A percentile compares a stretch with the other conserved stretches of the same genome.
Evolutionary conservation across 2,797 vertebrate species (phyloP).

Genomic region (Phalanger gymnotis): DNA sequence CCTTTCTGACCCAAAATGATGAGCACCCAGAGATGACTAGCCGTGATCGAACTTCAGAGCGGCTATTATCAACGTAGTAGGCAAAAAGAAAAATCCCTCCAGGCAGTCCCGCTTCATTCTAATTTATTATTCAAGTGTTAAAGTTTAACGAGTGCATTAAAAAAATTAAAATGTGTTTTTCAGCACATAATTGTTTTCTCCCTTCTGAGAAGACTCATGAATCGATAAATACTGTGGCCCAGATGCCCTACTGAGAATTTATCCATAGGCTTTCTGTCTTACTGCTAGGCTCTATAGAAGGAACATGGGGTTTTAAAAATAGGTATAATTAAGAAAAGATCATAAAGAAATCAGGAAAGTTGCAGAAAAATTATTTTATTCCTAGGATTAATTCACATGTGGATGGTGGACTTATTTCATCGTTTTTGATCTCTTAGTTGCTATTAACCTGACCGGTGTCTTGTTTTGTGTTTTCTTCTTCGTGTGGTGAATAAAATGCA

Average conservation of each 20-base stretch:
- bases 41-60: background rate
- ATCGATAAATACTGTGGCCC: background rate
- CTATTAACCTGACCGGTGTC: background rate
- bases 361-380: background rate
- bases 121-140: conserved; percentile 44
- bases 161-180: conserved; percentile 64
- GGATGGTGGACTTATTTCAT: background rate
- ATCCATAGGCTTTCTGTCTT: conserved; percentile 13
- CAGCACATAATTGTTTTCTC: conserved; percentile 6
- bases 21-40: background rate
- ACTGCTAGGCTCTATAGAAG: background rate
- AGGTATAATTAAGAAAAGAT: conserved; percentile 31
- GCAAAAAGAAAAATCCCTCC: background rate
- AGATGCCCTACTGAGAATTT: background rate
- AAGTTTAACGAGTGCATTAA: conserved; percentile 60
- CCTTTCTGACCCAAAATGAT: background rate
- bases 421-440: background rate
- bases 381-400: conserved; percentile 29
- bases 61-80: fast-evolving
- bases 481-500: background rate
- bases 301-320: conserved; percentile 17
- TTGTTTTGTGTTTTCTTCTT: background rate
- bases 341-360: conserved; percentile 53
- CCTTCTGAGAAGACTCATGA: conserved; percentile 46
- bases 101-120: background rate